Percentiles rank a stretch among this genome's conserved stretches.
Conservation (phyloP, 2,888 invertebrate genomes). For the Aethes cnicana region DNA sequence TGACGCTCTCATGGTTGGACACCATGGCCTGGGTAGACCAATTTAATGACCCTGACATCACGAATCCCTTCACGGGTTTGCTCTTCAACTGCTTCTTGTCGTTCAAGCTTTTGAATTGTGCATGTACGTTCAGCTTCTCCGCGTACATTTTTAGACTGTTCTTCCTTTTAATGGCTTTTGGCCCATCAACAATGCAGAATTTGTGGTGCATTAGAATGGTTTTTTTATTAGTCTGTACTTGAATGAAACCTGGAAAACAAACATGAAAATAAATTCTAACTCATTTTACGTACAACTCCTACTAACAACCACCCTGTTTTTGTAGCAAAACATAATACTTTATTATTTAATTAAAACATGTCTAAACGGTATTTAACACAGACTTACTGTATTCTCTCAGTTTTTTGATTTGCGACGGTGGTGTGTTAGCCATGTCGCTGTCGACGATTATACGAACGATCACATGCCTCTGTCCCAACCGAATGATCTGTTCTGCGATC, state of each 20-base stretch:
- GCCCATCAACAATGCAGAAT: constrained; percentile 86
- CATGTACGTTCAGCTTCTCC: constrained; percentile 69
- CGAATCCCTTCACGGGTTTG: constrained; percentile 63
- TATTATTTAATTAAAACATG: background rate
- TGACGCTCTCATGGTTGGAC: constrained; percentile 87
- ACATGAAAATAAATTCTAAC: background rate
- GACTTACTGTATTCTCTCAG: constrained; percentile 74
- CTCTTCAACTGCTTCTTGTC: constrained; percentile 47
- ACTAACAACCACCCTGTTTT: too few relatives aligned
- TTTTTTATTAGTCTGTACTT: constrained; percentile 73
- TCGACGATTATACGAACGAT: constrained; percentile 74
- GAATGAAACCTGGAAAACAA: constrained; percentile 67
- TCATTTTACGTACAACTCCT: too few relatives aligned
- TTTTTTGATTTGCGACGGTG: constrained; percentile 73
- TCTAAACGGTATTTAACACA: background rate
- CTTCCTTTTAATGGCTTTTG: constrained; percentile 69
- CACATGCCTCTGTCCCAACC: constrained; percentile 73
- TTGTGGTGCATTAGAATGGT: constrained; percentile 91
- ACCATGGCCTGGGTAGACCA: constrained; percentile 88
- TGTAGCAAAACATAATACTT: background rate
- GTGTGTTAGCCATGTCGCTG: constrained; percentile 74
- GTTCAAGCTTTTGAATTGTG: constrained; percentile 48
- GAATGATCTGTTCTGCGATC: constrained; percentile 73
- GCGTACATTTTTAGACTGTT: constrained; percentile 62
- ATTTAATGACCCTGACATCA: constrained; percentile 89